Evolutionary conservation across 2,888 invertebrate genomes (phyloP), one percentile per base, ranked within the genome.

Genomic region (Phoronis australis): DNA sequence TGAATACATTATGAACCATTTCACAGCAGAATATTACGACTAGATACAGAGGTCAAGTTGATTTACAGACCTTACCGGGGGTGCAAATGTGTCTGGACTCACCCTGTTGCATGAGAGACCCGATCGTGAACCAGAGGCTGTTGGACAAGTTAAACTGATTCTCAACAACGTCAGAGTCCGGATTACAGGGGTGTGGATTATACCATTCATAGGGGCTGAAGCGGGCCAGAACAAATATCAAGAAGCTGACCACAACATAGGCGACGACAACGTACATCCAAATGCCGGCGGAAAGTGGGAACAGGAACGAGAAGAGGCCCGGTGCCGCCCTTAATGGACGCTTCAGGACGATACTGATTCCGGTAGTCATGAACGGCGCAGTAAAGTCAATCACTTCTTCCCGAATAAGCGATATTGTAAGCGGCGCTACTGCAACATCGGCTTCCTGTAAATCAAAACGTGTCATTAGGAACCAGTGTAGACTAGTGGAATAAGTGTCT

Each of bases 351-450:
- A 97, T 97, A 21, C 93, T 91, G 54, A 95, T 96, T 26, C 96
- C 96, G 15, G 96, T 83, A 76, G 95, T 95, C 90, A 97, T 93
- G 79, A 95, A 97, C 0, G 96, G 97, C 70, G 95, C 95, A 0
- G 96, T 96, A 78, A 97, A 97, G 78, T 96, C 96, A 51, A 97
- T 93, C 2, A 96, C 87, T 48, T 88, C 87, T 75, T 95, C 95
- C 18, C 97, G 80, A 0, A 94, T 92, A 76, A 94, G 96, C 78
- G 92, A 95, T 64, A 97, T 97, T 2, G 96, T 97, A 87, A 97
- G 90, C 0, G 96, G 93, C 0, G 93, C 95, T 0, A 96, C 92
- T 0, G 95, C 96, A 59, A 97, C 81, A 74, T 97, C 96, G 0
- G 94, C 95, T 78, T 88, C 87, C 93, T 91, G 84, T 65, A 90